A percentile compares a stretch with the other conserved stretches of the same genome.
Evolutionary conservation across 2,113 vertebrate species (phyloP).

Genomic region (Puntigrus tetrazona): DNA sequence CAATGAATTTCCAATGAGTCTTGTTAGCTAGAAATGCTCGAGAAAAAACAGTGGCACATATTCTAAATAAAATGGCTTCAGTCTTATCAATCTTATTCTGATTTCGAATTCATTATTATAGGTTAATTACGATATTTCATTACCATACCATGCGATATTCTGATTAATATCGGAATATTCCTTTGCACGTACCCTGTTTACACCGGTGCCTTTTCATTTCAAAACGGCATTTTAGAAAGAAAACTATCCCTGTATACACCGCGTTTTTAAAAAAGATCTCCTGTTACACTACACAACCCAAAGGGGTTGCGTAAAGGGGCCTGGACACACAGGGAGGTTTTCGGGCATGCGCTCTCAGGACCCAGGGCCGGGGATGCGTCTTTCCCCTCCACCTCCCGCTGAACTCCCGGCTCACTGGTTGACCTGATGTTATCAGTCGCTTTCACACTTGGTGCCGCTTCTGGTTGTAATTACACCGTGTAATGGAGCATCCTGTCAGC

Average conservation of each 20-base stretch:
- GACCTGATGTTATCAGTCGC: constrained; percentile 75
- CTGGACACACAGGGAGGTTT: neutral
- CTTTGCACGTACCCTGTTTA: neutral
- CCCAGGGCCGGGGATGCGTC: constrained; percentile 49
- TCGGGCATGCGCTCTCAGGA: constrained; percentile 53
- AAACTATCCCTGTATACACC: too few relatives aligned
- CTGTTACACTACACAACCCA: too few relatives aligned
- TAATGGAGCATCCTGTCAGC: constrained; percentile 68
- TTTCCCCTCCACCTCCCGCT: constrained; percentile 60
- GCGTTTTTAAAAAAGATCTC: too few relatives aligned
- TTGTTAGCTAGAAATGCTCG: neutral
- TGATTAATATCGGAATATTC: neutral
- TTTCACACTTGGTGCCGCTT: constrained; percentile 69
- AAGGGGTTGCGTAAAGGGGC: too few relatives aligned
- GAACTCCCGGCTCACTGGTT: constrained; percentile 66
- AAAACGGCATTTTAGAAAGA: too few relatives aligned
- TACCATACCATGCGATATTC: neutral
- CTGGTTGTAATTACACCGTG: constrained; percentile 75
- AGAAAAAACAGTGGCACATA: neutral
- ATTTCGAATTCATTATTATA: neutral
- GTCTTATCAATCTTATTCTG: neutral
- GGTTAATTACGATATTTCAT: neutral
- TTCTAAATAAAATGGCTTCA: neutral
- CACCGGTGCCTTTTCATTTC: too few relatives aligned
- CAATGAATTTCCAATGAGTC: neutral